These are phyloP conservation scores for Fregetta grallaria DNA, from an alignment of 2,113 vertebrate genomes.

Conservation along the genomic window DNA sequence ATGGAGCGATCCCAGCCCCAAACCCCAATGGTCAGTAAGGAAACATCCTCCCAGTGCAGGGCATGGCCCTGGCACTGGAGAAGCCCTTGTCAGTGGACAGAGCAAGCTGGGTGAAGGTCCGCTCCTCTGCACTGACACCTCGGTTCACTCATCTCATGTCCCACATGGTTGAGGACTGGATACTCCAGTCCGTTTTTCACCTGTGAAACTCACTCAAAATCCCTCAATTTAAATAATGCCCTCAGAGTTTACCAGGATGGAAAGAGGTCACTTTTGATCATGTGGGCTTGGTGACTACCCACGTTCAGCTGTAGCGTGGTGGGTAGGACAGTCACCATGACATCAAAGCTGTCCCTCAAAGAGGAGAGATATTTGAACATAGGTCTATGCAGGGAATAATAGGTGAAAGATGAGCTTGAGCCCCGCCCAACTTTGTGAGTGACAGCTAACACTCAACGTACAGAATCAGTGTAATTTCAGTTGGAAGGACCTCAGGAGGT, in stretches of 20 bases:
- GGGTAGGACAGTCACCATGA: not conserved
- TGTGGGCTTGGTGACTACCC: not conserved
- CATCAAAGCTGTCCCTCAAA: not conserved
- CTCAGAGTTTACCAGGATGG: not conserved
- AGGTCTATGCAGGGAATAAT: not conserved
- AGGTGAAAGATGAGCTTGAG: not conserved
- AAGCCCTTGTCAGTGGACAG: not conserved
- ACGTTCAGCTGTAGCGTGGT: rapidly evolving
- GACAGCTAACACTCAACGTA: not conserved
- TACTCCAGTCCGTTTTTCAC: not conserved
- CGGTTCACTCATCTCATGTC: rapidly evolving
- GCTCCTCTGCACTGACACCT: not conserved
- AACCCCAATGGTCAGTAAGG: not conserved
- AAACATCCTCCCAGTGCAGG: not conserved
- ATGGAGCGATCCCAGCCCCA: not conserved
- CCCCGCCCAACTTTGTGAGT: not conserved
- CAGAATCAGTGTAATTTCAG: not conserved
- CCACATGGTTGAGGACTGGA: not conserved
- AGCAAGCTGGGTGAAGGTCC: not conserved
- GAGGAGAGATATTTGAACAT: not conserved
- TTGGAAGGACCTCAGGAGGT: not conserved
- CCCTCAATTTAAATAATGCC: not conserved
- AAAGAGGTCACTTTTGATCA: not conserved
- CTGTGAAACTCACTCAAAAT: not conserved
- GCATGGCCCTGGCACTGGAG: rapidly evolving